Conservation (phyloP, 2,113 vertebrate species). For the Pagrus major region DNA sequence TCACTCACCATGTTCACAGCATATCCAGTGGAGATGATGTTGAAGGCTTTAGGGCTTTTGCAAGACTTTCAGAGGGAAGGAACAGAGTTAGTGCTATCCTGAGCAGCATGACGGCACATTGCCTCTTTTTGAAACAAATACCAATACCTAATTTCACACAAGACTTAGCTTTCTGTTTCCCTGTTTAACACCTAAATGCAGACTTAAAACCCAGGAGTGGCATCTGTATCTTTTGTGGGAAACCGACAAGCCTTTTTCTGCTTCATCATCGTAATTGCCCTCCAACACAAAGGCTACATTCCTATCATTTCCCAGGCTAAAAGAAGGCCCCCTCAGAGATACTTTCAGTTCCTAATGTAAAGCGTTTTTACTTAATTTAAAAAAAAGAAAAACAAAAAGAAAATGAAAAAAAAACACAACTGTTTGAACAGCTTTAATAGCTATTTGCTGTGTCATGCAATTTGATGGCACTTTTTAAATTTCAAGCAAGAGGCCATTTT, state of each 20-base stretch:
- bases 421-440: slow-evolving; percentile 1
- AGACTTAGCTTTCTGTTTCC: slow-evolving; percentile 46
- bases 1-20: slow-evolving; percentile 25
- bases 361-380: neutral
- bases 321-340: neutral
- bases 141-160: slow-evolving; percentile 39
- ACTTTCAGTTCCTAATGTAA: slow-evolving; percentile 3
- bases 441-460: slow-evolving; percentile 14
- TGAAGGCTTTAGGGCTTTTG: slow-evolving; percentile 23
- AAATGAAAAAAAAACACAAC: neutral
- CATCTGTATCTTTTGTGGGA: slow-evolving; percentile 4
- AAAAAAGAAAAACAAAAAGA: neutral
- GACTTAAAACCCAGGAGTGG: slow-evolving; percentile 10
- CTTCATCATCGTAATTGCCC: slow-evolving; percentile 1
- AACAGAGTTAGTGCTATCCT: neutral
- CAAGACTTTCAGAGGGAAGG: neutral
- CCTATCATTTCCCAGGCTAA: neutral
- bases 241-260: neutral
- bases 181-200: slow-evolving; percentile 22
- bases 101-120: slow-evolving; percentile 4
- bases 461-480: slow-evolving; percentile 16
- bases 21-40: slow-evolving; percentile 23
- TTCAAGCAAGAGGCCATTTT: slow-evolving; percentile 20
- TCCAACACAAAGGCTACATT: slow-evolving; percentile 4
- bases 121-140: slow-evolving; percentile 32